A percentile compares a stretch with the other conserved stretches of the same genome.
These are phyloP conservation scores for Proterorhinus semilunaris DNA, from an alignment of 2,113 vertebrate genomes.

Conservation along the genomic window DNA sequence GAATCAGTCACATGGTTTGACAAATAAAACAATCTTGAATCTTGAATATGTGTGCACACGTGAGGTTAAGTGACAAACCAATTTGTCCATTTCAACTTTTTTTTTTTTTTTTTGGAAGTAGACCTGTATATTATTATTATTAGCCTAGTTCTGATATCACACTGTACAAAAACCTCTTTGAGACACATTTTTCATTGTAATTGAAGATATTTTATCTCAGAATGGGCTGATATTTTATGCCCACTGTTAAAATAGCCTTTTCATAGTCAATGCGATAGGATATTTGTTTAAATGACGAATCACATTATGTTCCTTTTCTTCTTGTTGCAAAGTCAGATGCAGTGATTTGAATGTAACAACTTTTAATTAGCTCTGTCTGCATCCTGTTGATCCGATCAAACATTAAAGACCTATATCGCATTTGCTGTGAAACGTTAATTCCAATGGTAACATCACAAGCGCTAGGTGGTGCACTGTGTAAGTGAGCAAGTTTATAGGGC, in stretches of 20 bases:
- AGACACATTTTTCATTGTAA: neutral
- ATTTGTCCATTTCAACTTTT: too few relatives aligned
- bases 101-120: too few relatives aligned
- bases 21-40: too few relatives aligned
- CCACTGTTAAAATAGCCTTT: too few relatives aligned
- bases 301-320: neutral
- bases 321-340: neutral
- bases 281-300: too few relatives aligned
- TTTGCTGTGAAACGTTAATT: constrained; percentile 36
- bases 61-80: too few relatives aligned
- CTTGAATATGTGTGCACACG: too few relatives aligned
- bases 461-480: constrained; percentile 76
- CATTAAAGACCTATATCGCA: constrained; percentile 25
- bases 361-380: neutral
- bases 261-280: too few relatives aligned
- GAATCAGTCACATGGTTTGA: too few relatives aligned
- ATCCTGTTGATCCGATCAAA: constrained; percentile 2
- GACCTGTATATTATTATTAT: too few relatives aligned
- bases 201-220: constrained; percentile 17
- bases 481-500: constrained; percentile 66
- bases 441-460: constrained; percentile 54
- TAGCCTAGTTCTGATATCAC: too few relatives aligned
- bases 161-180: too few relatives aligned
- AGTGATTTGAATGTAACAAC: neutral
- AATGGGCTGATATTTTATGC: neutral